Base-by-base conservation (phyloP, 2,888 invertebrate species). In the Thereva nobilitata region DNA sequence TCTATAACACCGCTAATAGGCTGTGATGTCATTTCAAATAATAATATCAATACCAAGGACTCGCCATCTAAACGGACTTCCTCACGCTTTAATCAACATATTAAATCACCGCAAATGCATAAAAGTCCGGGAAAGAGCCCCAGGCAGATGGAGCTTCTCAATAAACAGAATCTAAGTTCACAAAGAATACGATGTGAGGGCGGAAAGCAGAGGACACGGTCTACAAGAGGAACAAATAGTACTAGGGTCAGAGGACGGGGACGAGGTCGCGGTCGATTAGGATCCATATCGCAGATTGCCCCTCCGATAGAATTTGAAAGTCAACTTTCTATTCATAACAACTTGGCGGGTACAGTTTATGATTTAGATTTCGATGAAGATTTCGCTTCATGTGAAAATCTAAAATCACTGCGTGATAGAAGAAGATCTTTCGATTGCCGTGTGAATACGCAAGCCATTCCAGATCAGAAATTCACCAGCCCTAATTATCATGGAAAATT, bases 331-430 rank as follows among this genome's bases (percentile, higher is more conserved):
- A 91, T 91, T 68, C 90, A 89, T 71, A 91, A 89, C 76, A 92
- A 92, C 77, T 82, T 93, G 44, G 88, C 89, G 5, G 93, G 94
- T 6, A 94, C 94, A 2, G 94, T 94, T 2, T 95, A 93, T 75
- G 95, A 91, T 77, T 86, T 91, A 71, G 89, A 93, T 77, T 91
- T 91, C 71, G 90, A 93, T 71, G 93, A 93, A 74, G 93, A 93
- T 76, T 87, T 91, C 68, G 89, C 90, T 69, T 88, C 88, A 10
- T 87, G 91, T 50, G 88, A 89, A 75, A 89, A 90, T 77, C 80
- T 93, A 8, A 88, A 92, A 74, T 88, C 92, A 7, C 86, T 93
- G 81, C 83, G 93, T 41, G 93, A 93, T 74, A 89, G 90, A 72
- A 84, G 92, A 63, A 89, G 90, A 73, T 92, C 92, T 0, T 84